Evolutionary conservation across 1,140 invertebrate genomes (phyloP).

Genomic region (Oreohelix idahoensis): DNA sequence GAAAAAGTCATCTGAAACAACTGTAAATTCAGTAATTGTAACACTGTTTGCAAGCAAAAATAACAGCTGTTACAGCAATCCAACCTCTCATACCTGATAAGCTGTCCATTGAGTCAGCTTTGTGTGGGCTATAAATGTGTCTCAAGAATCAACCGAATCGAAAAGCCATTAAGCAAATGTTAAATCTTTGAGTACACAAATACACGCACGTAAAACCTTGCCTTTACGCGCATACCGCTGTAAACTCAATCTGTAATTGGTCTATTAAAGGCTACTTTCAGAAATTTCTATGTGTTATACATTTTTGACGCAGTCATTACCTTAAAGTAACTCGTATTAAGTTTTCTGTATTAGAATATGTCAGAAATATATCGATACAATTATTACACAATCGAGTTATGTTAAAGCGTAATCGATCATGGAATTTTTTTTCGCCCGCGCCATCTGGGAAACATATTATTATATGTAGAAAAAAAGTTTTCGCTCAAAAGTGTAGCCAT

Average conservation of each 20-base stretch:
- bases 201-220: neutral
- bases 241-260: neutral
- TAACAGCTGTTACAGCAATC: neutral
- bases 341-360: neutral
- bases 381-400: neutral
- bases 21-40: neutral
- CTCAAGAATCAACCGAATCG: neutral
- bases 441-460: neutral
- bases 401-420: neutral
- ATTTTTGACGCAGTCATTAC: too few species aligned
- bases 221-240: neutral
- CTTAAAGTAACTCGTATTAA: too few species aligned
- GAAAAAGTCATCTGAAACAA: neutral
- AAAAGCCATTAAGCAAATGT: neutral
- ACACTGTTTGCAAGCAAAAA: neutral
- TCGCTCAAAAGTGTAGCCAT: too few species aligned
- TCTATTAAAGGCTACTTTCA: neutral
- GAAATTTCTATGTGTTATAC: neutral
- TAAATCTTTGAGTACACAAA: neutral
- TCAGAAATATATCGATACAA: neutral
- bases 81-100: neutral
- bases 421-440: neutral
- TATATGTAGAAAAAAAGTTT: too few species aligned
- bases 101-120: neutral
- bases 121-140: neutral